phyloP scores from a whole-genome alignment of 1,140 invertebrate genomes.

The Oscheius sp. region DNA sequence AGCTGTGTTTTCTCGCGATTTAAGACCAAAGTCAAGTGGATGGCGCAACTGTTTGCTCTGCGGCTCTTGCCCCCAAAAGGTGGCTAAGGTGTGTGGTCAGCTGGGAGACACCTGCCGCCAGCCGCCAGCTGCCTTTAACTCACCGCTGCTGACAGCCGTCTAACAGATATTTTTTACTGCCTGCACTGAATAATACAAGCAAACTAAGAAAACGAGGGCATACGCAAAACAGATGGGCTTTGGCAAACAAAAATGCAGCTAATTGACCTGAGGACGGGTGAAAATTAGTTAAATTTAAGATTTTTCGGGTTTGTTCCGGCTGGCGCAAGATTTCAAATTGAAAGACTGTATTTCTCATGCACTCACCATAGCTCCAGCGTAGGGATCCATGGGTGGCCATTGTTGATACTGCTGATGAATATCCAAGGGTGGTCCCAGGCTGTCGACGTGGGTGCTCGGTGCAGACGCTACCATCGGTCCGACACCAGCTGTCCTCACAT shows the following conservation, averaged over 20 bases:
- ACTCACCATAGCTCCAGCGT: neutral
- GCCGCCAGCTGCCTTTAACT: no score
- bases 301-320: no score
- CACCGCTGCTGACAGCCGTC: no score
- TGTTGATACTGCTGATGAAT: slow-evolving; percentile 2
- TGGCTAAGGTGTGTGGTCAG: neutral
- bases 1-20: neutral
- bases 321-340: no score
- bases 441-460: neutral
- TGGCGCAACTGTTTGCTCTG: slow-evolving; percentile 9
- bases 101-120: neutral
- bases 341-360: no score
- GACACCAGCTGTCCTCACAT: neutral
- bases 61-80: neutral
- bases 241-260: no score
- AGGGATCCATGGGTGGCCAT: neutral
- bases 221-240: no score
- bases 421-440: neutral
- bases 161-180: neutral
- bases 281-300: no score
- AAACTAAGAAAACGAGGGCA: no score
- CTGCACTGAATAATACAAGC: no score
- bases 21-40: slow-evolving; percentile 6
- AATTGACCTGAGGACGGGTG: no score
- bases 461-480: neutral